Base-by-base conservation (phyloP, 2,888 invertebrate species). In the Prosopocoilus inquinatus region DNA sequence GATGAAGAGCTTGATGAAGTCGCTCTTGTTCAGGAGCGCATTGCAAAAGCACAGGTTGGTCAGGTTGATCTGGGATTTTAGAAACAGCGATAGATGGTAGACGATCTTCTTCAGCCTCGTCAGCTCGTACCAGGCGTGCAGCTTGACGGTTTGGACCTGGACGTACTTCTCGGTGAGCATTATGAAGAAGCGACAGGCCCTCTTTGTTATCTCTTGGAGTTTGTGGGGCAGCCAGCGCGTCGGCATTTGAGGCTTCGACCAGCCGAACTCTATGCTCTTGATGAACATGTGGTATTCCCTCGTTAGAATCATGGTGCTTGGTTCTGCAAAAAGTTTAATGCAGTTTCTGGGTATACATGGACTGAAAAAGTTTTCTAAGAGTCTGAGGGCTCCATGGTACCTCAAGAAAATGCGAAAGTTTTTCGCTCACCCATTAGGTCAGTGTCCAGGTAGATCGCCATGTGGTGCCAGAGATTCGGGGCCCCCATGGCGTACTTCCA, bases 91-190 rank as follows among this genome's bases (percentile, higher is more conserved):
- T 34, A 76, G 57, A 52, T 73, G 71, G 55, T 73, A 75, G 13
- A 68, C 67, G 50, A 75, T 67, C 64, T 75, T 76, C 57, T 70
- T 71, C 50, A 74, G 78, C 53, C 75, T 76, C 57, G 75, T 75
- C 53, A 77, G 73, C 55, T 78, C 78, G 47, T 76, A 73, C 81
- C 81, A 81, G 56, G 80, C 75, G 20, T 76, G 78, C 49, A 81
- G 72, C 59, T 75, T 70, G 38, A 81, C 68, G 56, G 71, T 70
- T 28, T 66, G 68, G 13, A 81, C 64, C 61, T 80, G 79, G 2
- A 80, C 75, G 12, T 53, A 61, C 38, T 61, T 66, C 44, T 73
- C 69, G 9, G 66, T 67, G 9, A 76, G 58, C 11, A 70, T 63
- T 41, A 71, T 68, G 39, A 75, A 61, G 57, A 68, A 74, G 47